phyloP scores from a whole-genome alignment of 2,113 vertebrate genomes.

The Crotalus helleri region DNA sequence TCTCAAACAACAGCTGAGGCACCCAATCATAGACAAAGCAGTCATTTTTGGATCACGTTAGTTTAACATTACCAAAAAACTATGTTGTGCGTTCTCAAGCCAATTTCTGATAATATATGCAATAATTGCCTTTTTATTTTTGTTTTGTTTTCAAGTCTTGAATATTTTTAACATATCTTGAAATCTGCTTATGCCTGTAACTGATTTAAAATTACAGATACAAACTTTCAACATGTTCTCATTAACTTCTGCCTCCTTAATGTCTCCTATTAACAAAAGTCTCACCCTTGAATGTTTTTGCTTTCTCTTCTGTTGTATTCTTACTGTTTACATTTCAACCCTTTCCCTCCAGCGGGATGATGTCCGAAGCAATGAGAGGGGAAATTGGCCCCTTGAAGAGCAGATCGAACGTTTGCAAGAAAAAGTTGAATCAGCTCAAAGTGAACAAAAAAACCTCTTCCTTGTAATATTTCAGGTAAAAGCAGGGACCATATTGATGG shows the following conservation, averaged over 20 bases:
- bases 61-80: neutral
- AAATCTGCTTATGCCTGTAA: neutral
- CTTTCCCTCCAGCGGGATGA: conserved; percentile 76
- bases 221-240: neutral
- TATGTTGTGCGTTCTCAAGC: neutral
- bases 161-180: neutral
- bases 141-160: neutral
- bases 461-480: conserved; percentile 96
- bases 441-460: conserved; percentile 98
- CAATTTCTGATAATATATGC: neutral
- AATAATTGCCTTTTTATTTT: too few species aligned
- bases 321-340: neutral
- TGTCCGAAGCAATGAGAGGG: conserved; percentile 88
- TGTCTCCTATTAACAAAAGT: neutral
- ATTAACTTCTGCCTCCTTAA: neutral
- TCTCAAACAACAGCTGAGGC: too few species aligned
- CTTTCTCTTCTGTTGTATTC: too few species aligned
- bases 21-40: too few species aligned
- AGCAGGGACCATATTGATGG: neutral
- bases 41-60: neutral
- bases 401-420: conserved; percentile 95
- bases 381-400: conserved; percentile 90
- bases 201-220: neutral
- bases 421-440: conserved; percentile 95
- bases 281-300: neutral